These are phyloP conservation scores for Steatornis caripensis DNA, from an alignment of 2,113 vertebrate species.

Conservation along the genomic window DNA sequence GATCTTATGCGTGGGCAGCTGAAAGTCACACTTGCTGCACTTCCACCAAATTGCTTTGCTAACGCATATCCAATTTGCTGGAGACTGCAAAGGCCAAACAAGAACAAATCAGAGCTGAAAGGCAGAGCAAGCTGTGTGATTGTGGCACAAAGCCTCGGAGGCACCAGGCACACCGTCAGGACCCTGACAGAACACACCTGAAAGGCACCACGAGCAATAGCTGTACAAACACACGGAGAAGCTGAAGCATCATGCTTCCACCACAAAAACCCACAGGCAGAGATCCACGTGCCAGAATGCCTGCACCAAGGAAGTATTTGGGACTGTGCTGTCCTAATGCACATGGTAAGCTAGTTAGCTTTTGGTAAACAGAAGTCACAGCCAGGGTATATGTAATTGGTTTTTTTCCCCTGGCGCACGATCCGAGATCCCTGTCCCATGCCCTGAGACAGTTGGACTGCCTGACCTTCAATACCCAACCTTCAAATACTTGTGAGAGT, in stretches of 20 bases:
- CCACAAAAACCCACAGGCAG: neutral
- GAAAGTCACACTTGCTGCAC: neutral
- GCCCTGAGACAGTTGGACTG: neutral
- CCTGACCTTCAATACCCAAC: neutral
- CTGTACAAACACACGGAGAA: neutral
- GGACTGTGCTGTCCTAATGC: neutral
- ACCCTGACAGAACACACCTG: neutral
- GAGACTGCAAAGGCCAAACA: neutral
- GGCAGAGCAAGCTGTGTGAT: neutral
- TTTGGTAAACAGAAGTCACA: neutral
- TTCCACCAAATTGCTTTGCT: neutral
- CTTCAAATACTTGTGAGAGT: neutral
- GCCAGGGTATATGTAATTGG: neutral
- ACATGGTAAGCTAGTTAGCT: fast-evolving
- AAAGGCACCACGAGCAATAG: neutral
- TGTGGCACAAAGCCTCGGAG: neutral
- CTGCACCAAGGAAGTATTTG: neutral
- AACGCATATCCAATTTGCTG: neutral
- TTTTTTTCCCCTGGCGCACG: fast-evolving
- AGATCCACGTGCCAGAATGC: neutral
- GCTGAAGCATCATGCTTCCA: neutral
- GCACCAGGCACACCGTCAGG: neutral
- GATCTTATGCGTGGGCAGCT: neutral
- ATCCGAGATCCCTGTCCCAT: neutral
- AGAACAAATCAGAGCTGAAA: neutral